phyloP scores from a whole-genome alignment of 1,140 invertebrate genomes.

The Geopemphigus sp. region DNA sequence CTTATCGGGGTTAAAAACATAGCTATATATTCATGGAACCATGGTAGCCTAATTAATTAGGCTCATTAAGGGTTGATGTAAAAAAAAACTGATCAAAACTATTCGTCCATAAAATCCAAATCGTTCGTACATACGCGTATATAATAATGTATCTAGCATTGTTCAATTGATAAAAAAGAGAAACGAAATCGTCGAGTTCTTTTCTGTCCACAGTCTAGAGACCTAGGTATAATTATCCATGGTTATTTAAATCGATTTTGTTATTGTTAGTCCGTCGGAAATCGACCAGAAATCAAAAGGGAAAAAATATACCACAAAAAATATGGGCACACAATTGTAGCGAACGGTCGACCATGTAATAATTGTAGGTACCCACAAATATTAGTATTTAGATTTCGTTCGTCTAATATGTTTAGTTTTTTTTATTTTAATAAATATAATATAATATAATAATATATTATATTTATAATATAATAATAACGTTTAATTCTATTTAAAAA shows the following conservation, averaged over 20 bases:
- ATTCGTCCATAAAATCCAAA: constrained; percentile 35
- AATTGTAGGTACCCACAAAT: background rate
- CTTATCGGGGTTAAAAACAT: background rate
- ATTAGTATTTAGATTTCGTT: background rate
- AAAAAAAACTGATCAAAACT: background rate
- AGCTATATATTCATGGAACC: constrained; percentile 14
- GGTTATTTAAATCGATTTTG: constrained; percentile 33
- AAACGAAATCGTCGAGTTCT: background rate
- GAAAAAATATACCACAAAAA: constrained; percentile 4
- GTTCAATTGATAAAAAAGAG: background rate
- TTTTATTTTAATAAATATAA: too few species aligned
- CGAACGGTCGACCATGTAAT: too few species aligned
- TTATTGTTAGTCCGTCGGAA: background rate
- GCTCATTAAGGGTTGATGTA: constrained; percentile 11
- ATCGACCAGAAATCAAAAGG: background rate
- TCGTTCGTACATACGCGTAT: background rate
- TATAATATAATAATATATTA: too few species aligned
- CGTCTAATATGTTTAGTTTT: background rate
- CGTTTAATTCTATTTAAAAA: too few species aligned
- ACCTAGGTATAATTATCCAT: constrained; percentile 26
- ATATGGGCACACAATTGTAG: too few species aligned
- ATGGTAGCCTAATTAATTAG: constrained; percentile 38
- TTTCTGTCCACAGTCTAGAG: background rate
- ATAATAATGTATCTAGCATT: background rate
- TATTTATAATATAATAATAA: too few species aligned